Evolutionary conservation across 2,797 vertebrate genomes (phyloP).

Genomic region (Ambastaia sidthimunki): DNA sequence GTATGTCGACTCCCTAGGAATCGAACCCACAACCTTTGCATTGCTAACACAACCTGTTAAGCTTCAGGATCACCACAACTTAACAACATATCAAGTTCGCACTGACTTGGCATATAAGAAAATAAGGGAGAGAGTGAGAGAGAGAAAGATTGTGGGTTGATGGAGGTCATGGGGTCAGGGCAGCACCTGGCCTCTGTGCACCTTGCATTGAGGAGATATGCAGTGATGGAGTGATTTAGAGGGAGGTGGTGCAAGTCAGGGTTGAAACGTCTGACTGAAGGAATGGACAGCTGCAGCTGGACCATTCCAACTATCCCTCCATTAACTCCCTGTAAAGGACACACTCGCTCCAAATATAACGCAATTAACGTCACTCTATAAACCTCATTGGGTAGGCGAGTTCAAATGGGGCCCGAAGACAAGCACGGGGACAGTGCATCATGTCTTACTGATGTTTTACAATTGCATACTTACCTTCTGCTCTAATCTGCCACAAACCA

Average conservation of each 20-base stretch:
- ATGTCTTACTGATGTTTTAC: constrained; percentile 66
- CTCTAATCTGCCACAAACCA: constrained; percentile 76
- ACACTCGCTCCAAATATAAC: constrained; percentile 76
- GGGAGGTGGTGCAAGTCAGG: constrained; percentile 27
- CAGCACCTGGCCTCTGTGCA: constrained; percentile 37
- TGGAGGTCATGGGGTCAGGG: constrained; percentile 18
- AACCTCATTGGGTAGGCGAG: constrained; percentile 50
- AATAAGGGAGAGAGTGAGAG: neutral
- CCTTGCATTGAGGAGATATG: constrained; percentile 34
- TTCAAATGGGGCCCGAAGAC: constrained; percentile 53
- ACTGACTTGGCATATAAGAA: too few species aligned
- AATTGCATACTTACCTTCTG: constrained; percentile 70
- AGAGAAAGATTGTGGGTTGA: neutral
- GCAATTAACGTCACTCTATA: constrained; percentile 76
- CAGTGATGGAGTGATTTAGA: constrained; percentile 10
- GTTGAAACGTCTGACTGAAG: constrained; percentile 66
- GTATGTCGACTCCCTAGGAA: too few species aligned
- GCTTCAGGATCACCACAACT: neutral
- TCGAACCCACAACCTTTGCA: too few species aligned
- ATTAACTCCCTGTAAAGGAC: constrained; percentile 69
- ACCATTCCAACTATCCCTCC: constrained; percentile 81
- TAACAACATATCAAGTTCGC: neutral
- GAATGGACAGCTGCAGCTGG: constrained; percentile 79
- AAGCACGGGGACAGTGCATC: constrained; percentile 13
- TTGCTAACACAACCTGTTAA: neutral